Evolutionary conservation across 2,888 invertebrate species (phyloP).

Genomic region (Artemia sinica): DNA sequence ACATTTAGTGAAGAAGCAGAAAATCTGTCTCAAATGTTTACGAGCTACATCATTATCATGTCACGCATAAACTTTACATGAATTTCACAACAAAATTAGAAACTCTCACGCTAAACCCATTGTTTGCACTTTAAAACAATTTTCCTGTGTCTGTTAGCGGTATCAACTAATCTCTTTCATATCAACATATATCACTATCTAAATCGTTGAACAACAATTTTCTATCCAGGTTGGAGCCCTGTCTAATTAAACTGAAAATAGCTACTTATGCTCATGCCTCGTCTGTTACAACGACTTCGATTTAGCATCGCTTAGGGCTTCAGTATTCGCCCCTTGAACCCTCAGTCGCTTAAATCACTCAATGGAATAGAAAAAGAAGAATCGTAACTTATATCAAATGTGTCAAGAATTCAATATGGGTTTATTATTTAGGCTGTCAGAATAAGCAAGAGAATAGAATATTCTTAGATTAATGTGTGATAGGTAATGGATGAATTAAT

Average conservation of each 20-base stretch:
- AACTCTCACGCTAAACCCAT: constrained; percentile 8
- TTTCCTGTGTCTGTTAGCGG: constrained; percentile 13
- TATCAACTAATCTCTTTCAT: constrained; percentile 10
- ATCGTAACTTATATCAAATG: constrained; percentile 5
- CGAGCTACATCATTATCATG: too few relatives aligned
- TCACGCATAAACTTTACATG: too few relatives aligned
- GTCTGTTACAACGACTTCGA: constrained; percentile 10
- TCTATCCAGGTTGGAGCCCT: constrained; percentile 9
- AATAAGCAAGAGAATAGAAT: constrained; percentile 8
- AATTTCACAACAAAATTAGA: not conserved
- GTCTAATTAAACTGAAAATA: constrained; percentile 10
- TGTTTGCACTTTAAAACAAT: constrained; percentile 4
- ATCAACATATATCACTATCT: constrained; percentile 14
- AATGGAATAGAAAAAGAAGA: not conserved
- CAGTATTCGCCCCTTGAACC: constrained; percentile 1
- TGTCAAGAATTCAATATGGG: constrained; percentile 11
- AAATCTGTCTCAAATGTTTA: too few relatives aligned
- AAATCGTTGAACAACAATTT: constrained; percentile 13
- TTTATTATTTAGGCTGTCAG: constrained; percentile 10
- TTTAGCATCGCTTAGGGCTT: constrained; percentile 9
- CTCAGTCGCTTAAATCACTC: constrained; percentile 5
- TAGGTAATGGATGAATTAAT: constrained; percentile 10
- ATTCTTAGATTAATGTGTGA: constrained; percentile 4
- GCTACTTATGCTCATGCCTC: constrained; percentile 12
- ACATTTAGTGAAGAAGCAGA: too few relatives aligned